Evolutionary conservation across 2,888 invertebrate genomes (phyloP).

Genomic region (Eilema caniola): DNA sequence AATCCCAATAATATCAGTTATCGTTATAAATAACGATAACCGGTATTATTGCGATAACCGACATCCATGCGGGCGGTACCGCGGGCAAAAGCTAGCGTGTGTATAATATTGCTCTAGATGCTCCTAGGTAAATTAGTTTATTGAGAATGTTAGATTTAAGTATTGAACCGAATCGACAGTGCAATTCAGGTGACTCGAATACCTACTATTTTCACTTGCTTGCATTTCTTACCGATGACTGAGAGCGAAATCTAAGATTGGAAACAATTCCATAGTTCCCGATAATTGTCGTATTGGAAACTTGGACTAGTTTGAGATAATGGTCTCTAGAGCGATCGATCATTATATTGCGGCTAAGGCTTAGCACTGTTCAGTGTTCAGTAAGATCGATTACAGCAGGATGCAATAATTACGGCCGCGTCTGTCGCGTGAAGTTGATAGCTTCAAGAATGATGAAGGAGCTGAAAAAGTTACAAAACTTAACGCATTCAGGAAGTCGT

Average conservation of each 20-base stretch:
- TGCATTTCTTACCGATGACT: background rate
- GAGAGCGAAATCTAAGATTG: background rate
- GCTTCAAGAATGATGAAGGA: background rate
- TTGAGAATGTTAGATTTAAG: background rate
- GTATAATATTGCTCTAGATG: background rate
- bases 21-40: too few species aligned
- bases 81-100: background rate
- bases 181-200: slow-evolving; percentile 3
- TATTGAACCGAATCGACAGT: background rate
- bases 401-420: slow-evolving; percentile 5
- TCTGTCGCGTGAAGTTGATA: background rate
- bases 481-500: background rate
- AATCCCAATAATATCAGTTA: too few species aligned
- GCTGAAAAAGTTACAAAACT: background rate
- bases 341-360: slow-evolving; percentile 8
- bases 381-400: slow-evolving; percentile 17
- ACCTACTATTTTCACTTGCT: slow-evolving; percentile 10
- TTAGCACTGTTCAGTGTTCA: background rate
- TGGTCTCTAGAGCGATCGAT: slow-evolving; percentile 12
- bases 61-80: too few species aligned
- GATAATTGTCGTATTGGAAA: slow-evolving; percentile 4
- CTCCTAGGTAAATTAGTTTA: background rate
- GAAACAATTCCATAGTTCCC: background rate
- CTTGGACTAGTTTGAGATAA: slow-evolving; percentile 10
- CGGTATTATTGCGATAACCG: too few species aligned